Percentiles rank a stretch among this genome's conserved stretches.
phyloP scores from a whole-genome alignment of 2,888 invertebrate genomes.

The Caenorhabditis zanzibari region DNA sequence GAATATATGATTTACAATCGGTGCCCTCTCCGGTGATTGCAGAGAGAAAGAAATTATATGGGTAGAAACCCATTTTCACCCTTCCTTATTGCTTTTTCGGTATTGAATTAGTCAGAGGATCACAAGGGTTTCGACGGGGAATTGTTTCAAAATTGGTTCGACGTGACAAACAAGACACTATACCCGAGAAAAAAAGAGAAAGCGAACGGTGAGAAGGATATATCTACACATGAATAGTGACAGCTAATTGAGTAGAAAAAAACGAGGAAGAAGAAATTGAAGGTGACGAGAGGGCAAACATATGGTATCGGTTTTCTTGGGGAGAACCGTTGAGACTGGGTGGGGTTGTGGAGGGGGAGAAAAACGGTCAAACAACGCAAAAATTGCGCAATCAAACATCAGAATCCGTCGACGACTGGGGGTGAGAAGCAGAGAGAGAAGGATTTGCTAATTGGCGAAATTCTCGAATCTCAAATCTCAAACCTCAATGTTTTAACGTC shows the following conservation, averaged over 20 bases:
- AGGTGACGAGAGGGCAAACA: conserved; percentile 59
- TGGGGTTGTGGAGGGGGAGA: conserved; percentile 14
- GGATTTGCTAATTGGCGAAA: conserved; percentile 30
- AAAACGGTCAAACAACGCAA: conserved; percentile 59
- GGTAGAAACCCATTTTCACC: conserved; percentile 24
- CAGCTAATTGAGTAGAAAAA: conserved; percentile 30
- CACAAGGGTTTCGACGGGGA: background rate
- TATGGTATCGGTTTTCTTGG: conserved; percentile 51
- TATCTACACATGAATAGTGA: conserved; percentile 32
- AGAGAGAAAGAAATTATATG: conserved; percentile 20
- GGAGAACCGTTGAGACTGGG: conserved; percentile 37
- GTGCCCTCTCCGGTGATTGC: background rate
- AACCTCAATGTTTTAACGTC: conserved; percentile 3
- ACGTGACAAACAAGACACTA: conserved; percentile 27
- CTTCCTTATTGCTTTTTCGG: conserved; percentile 31
- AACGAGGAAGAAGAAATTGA: conserved; percentile 1
- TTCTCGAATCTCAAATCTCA: conserved; percentile 29
- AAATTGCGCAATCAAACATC: conserved; percentile 59
- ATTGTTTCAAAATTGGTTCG: conserved; percentile 19
- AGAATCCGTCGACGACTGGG: conserved; percentile 49
- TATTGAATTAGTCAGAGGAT: background rate
- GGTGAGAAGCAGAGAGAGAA: conserved; percentile 4
- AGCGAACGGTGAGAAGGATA: background rate
- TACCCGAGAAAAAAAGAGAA: conserved; percentile 4
- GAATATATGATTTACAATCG: conserved; percentile 33